A percentile compares a stretch with the other conserved stretches of the same genome.
These are phyloP conservation scores for Noctuana brunneofusca DNA, from an alignment of 2,888 invertebrate genomes.

Conservation along the genomic window DNA sequence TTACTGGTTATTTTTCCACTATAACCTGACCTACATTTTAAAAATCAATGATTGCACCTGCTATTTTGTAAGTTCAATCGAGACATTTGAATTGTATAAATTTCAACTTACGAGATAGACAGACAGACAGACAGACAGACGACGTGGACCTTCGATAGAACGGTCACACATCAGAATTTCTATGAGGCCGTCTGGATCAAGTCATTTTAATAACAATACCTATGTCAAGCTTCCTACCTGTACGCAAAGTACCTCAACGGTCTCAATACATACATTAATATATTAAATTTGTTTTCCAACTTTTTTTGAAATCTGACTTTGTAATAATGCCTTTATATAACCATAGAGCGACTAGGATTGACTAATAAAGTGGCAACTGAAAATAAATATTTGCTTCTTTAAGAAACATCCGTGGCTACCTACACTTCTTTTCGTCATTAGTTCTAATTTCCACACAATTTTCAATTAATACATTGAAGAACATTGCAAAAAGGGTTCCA, in stretches of 20 bases:
- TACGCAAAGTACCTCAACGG: not conserved
- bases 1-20: not conserved
- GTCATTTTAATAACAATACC: conserved; percentile 7
- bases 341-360: too few species aligned
- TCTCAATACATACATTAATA: too few species aligned
- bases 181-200: conserved; percentile 22
- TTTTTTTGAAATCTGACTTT: too few species aligned
- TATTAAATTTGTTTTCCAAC: too few species aligned
- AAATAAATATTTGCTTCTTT: too few species aligned
- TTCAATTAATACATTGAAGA: too few species aligned
- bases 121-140: conserved; percentile 6
- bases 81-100: conserved; percentile 2
- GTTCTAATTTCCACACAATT: too few species aligned
- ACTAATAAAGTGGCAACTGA: too few species aligned
- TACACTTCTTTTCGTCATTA: too few species aligned
- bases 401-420: too few species aligned
- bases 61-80: not conserved
- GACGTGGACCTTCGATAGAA: conserved; percentile 13
- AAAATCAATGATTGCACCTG: conserved; percentile 2
- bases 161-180: conserved; percentile 24
- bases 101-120: not conserved
- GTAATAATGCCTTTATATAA: too few species aligned
- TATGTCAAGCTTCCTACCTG: not conserved
- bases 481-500: too few species aligned
- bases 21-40: conserved; percentile 2